Base-by-base conservation (phyloP, 1,140 invertebrate genomes). In the Drosophila repleta region DNA sequence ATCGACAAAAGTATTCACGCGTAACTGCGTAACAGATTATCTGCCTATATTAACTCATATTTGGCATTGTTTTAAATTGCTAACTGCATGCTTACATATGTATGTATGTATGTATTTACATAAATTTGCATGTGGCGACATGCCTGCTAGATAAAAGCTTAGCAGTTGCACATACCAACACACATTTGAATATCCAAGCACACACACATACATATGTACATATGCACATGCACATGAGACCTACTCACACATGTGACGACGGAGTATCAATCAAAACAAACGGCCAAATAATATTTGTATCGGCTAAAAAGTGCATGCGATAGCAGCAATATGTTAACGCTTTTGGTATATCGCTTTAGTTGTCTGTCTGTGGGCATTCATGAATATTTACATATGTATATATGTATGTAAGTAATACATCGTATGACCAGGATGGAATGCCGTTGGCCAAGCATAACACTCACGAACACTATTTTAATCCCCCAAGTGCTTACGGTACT, bases 101-200 rank as follows among this genome's bases (percentile, higher is more conserved):
- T n/a, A n/a, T n/a, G n/a, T n/a, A n/a, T n/a, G n/a, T n/a, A n/a
- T n/a, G n/a, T n/a, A n/a, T n/a, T 7, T 29, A 32, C 29, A 32
- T 11, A 32, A 8, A 32, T 32, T 32, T 10, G n/a, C n/a, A n/a
- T n/a, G 29, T 29, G 4, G 3, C 26, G 5, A 29, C 29, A 32
- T 0, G 8, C 29, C 8, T 24, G 21, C 21, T 32, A 32, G 29
- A 32, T 3, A 32, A 32, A 32, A 32, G 29, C 8, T 24, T 2
- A n/a, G 5, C 1, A 37, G 53, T 55, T 48, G 4, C 18, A 46
- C 15, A 11, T 41, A 41, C 24, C 11, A 55, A 45, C 46, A 53
- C 45, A 62, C n/a, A 24, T 55, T 60, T 13, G 24, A 48, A 61
- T 10, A 41, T 17, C n/a, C n/a, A n/a, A n/a, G n/a, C n/a, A n/a